Conservation (phyloP, 2,888 invertebrate genomes). For the Anodontia alba region DNA sequence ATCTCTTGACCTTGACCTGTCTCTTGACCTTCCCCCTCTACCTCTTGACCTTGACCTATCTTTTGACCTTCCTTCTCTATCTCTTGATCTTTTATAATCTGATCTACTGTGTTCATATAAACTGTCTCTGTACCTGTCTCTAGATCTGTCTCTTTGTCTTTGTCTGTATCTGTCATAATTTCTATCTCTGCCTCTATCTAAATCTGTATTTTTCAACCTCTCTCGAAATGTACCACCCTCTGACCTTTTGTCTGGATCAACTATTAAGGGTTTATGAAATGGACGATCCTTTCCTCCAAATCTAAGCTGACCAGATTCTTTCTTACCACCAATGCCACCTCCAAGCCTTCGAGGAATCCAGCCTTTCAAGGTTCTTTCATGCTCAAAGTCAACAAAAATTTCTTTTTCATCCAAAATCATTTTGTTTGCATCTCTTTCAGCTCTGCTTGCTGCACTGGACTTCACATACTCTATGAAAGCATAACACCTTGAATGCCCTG, state of each 20-base stretch:
- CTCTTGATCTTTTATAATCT: not conserved
- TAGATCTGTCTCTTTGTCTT: not conserved
- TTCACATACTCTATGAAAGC: constrained; percentile 93
- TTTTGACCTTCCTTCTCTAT: constrained; percentile 19
- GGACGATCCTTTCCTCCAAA: constrained; percentile 94
- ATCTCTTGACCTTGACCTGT: constrained; percentile 29
- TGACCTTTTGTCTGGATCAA: constrained; percentile 36
- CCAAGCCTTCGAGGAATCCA: constrained; percentile 95
- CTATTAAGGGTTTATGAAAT: constrained; percentile 86
- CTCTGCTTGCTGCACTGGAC: constrained; percentile 88
- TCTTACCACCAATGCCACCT: constrained; percentile 94
- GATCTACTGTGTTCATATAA: not conserved
- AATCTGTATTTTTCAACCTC: constrained; percentile 36
- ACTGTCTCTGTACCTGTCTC: not conserved
- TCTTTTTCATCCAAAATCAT: constrained; percentile 88
- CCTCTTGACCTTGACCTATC: constrained; percentile 33
- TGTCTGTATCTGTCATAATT: constrained; percentile 12
- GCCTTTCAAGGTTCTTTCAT: constrained; percentile 88
- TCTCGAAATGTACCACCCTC: constrained; percentile 54
- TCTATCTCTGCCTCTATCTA: constrained; percentile 9
- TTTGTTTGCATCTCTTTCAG: constrained; percentile 88
- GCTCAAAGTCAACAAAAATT: constrained; percentile 92
- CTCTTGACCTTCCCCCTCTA: not conserved
- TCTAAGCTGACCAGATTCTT: constrained; percentile 94
- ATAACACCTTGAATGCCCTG: constrained; percentile 93